Evolutionary conservation across 37 sponge, comb jelly and placozoan genomes (phyloP).

Genomic region (Axinella damicornis): DNA sequence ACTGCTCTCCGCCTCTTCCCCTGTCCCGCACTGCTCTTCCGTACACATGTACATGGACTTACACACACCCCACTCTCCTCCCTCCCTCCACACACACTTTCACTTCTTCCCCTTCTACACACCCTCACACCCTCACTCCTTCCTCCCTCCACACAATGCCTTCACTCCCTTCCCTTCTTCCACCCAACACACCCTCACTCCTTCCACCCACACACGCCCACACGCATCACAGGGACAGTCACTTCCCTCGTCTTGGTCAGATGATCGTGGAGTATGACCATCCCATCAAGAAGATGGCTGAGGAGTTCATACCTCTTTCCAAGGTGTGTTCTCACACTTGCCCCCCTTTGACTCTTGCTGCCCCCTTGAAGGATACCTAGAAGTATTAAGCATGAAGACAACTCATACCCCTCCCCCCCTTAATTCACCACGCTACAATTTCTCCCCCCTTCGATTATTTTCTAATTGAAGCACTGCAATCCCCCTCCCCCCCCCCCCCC

Average conservation of each 20-base stretch:
- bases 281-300: slow-evolving; percentile 88
- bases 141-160: too few relatives aligned
- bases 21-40: background rate
- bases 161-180: too few relatives aligned
- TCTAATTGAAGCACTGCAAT: background rate
- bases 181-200: too few relatives aligned
- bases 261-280: slow-evolving; percentile 93
- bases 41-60: too few relatives aligned
- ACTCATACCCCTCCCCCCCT: background rate
- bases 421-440: background rate
- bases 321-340: slow-evolving; percentile 41
- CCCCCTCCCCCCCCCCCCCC: background rate
- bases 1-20: background rate
- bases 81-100: too few relatives aligned
- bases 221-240: slow-evolving; percentile 53
- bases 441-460: background rate
- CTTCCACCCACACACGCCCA: too few relatives aligned
- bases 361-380: too few relatives aligned
- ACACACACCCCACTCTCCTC: too few relatives aligned
- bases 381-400: background rate
- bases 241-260: slow-evolving; percentile 90
- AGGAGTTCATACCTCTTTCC: slow-evolving; percentile 90
- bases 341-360: too few relatives aligned
- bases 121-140: too few relatives aligned
- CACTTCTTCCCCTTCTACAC: too few relatives aligned